Base-by-base conservation (phyloP, 2,888 invertebrate genomes). In the Cynaeus angustus region DNA sequence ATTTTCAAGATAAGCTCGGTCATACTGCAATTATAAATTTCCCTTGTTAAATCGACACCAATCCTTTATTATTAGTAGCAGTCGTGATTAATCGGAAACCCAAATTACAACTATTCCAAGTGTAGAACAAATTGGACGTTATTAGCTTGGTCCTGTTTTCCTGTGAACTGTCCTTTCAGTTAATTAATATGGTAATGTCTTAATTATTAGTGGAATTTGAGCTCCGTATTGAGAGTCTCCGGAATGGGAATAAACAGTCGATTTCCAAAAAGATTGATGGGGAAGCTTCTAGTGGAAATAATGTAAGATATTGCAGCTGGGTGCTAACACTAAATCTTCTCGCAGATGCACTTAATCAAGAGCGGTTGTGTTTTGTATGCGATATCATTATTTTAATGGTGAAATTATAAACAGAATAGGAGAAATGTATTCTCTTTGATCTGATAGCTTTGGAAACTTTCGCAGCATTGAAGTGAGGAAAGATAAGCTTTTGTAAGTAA, bases 121-220 rank as follows among this genome's bases (percentile, higher is more conserved):
- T 53, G n/a, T 33, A 28, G 53, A 37, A 53, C 53, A 53, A 50
- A 53, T 33, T 53, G 37, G 30, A 53, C 37, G 37, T 12, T 33
- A 53, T 53, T 33, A 30, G 14, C 37, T 13, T 12, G 53, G 3
- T 53, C n/a, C 53, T 53, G 53, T 53, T 53, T 53, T 33, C 30
- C 37, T 53, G 46, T 53, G 13, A 30, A 30, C 12, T 21, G 21
- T 26, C 53, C 53, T 53, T 53, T 53, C 13, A 9, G 53, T 30
- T 53, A 53, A 53, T 53, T 53, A 53, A 30, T 53, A 53, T 53
- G 53, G 53, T 53, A 53, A 53, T 53, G 53, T 33, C 37, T 53
- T 37, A 53, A 53, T 53, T 53, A 53, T 12, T 14, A 12, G 30
- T 53, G 37, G 53, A 53, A 53, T 53, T 37, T 14, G 30, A 10